phyloP scores from a whole-genome alignment of 2,113 vertebrate species.

The Athene cunicularia region DNA sequence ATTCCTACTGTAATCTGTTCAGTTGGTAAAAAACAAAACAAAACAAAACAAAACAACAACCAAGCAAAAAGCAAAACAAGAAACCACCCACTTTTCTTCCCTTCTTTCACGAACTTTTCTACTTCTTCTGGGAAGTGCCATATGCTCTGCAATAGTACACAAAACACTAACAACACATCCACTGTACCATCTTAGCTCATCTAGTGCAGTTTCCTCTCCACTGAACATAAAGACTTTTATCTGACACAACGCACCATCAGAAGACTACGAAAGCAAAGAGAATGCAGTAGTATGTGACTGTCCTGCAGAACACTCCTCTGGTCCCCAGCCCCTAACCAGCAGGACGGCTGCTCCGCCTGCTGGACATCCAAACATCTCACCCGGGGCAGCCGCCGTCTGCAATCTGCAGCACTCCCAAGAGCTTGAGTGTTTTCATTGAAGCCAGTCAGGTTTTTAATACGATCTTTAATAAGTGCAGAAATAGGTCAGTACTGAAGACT shows the following conservation, averaged over 20 bases:
- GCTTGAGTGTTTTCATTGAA: background rate
- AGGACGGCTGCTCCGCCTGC: slow-evolving; percentile 46
- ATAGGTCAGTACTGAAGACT: background rate
- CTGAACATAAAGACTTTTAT: background rate
- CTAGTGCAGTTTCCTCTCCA: background rate
- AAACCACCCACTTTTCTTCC: rapidly evolving
- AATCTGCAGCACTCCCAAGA: background rate
- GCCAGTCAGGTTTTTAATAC: background rate
- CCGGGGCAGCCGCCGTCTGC: rapidly evolving
- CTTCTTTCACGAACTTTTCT: background rate
- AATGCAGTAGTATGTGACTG: background rate
- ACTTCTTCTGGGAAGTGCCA: background rate
- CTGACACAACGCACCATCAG: background rate
- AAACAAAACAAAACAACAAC: too few species aligned
- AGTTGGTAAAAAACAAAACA: background rate
- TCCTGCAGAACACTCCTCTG: background rate
- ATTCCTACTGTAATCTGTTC: background rate
- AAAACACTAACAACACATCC: background rate
- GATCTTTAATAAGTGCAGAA: background rate
- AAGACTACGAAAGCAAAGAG: background rate
- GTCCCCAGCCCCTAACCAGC: background rate
- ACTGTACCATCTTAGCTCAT: background rate
- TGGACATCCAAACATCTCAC: background rate
- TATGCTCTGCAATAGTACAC: background rate
- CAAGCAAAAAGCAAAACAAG: background rate